Base-by-base conservation (phyloP, 2,113 vertebrate genomes). In the Labeo catla region DNA sequence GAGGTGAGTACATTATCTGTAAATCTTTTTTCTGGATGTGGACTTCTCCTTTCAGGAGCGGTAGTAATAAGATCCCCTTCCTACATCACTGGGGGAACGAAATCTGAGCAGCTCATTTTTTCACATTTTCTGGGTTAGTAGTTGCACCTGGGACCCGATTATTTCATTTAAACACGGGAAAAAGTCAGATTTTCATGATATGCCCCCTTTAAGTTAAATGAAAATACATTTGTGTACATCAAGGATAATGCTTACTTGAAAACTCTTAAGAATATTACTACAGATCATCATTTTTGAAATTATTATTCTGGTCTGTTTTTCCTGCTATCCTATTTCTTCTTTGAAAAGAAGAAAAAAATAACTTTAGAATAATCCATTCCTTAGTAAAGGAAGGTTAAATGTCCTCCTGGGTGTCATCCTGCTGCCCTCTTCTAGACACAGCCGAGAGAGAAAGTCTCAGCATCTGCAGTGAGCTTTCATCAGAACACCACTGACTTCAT, bases 401-500 rank as follows among this genome's bases (percentile, higher is more conserved):
- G 92, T 94, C 86, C 93, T 92, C 80, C 80, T 72, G 93, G 93
- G 91, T 88, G 91, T 91, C 91, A 77, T 91, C 84, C 78, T 87
- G 34, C 8, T 66, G 76, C 85, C 76, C 57, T 88, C 91, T 90
- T 89, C 93, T 81, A 88, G 93, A 79, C 50, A 68, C 93, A 88
- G 85, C 92, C 87, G 90, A 84, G 90, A 87, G 76, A 91, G 91
- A 91, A 88, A 86, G 57, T 9, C 8, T n/a, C 57, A n/a, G 19
- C 57, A n/a, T 61, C 57, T 61, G 57, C 57, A n/a, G 57, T 8
- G 57, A 61, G 80, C 89, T 92, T 92, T 90, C 91, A 93, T 84
- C 66, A 74, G 73, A 91, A 84, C 89, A 92, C 90, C 93, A 94
- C 92, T 78, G 91, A 95, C 89, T 95, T 93, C 92, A 94, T 94